Percentiles rank a stretch among this genome's conserved stretches.
Evolutionary conservation across 2,888 invertebrate genomes (phyloP).

Genomic region (Platycnemis pennipes): DNA sequence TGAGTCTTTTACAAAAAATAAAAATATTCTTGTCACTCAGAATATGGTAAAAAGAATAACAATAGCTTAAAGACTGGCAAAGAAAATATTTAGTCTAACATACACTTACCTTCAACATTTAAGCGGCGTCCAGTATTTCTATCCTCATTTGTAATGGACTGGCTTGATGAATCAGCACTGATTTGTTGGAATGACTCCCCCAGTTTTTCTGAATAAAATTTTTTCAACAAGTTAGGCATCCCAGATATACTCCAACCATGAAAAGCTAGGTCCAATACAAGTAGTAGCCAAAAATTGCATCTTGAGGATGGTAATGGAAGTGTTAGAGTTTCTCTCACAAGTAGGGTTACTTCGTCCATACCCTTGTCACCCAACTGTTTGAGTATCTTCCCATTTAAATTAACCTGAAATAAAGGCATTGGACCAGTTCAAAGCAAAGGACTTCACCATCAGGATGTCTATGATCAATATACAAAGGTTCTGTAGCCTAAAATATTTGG

Average conservation of each 20-base stretch:
- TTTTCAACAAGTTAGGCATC: neutral
- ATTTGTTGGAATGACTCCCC: neutral
- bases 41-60: too few relatives aligned
- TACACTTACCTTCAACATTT: constrained; percentile 16
- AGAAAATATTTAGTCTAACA: neutral
- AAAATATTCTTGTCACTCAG: too few relatives aligned
- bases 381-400: neutral
- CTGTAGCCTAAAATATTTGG: too few relatives aligned
- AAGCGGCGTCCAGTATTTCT: neutral
- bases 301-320: neutral
- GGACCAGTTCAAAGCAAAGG: too few relatives aligned
- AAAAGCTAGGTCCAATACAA: constrained; percentile 4
- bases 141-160: neutral
- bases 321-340: neutral
- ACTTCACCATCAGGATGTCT: too few relatives aligned
- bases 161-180: neutral
- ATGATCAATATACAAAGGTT: too few relatives aligned
- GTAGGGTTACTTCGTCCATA: neutral
- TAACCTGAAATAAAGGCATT: neutral
- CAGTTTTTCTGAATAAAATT: constrained; percentile 25
- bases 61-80: too few relatives aligned
- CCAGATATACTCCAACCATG: constrained; percentile 28
- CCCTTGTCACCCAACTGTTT: neutral
- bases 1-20: too few relatives aligned
- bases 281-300: constrained; percentile 42